Conservation (phyloP, 2,888 invertebrate genomes). For the Archaeoteleia sp. region DNA sequence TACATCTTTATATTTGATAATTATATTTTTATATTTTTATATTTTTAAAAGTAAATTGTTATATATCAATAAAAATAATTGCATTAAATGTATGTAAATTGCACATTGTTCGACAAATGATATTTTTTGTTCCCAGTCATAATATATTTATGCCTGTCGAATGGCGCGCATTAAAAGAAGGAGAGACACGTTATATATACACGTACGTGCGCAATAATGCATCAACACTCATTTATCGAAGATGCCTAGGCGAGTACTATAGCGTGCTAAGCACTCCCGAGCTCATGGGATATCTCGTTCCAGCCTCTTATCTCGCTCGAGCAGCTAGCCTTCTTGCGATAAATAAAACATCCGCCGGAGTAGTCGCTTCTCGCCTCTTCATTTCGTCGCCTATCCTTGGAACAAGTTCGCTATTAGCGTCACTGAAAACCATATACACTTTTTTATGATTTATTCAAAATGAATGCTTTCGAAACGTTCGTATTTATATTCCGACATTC, state of each 20-base stretch:
- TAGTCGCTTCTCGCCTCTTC: slow-evolving; percentile 25
- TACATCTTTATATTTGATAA: too few species aligned
- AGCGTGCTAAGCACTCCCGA: slow-evolving; percentile 20
- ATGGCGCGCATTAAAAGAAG: too few species aligned
- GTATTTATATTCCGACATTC: not conserved
- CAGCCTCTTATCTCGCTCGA: slow-evolving; percentile 40
- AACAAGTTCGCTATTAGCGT: slow-evolving; percentile 30
- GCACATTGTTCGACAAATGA: too few species aligned
- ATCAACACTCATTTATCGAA: slow-evolving; percentile 1
- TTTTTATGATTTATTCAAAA: slow-evolving; percentile 2
- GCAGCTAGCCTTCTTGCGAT: slow-evolving; percentile 33
- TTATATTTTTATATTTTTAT: too few species aligned
- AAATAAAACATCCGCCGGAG: slow-evolving; percentile 49
- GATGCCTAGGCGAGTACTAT: slow-evolving; percentile 10
- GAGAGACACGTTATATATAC: too few species aligned
- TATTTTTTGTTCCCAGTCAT: too few species aligned
- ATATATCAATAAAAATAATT: too few species aligned
- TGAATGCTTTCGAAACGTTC: not conserved
- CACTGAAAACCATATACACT: slow-evolving; percentile 13
- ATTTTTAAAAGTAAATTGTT: too few species aligned
- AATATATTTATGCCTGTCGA: too few species aligned
- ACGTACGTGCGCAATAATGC: too few species aligned
- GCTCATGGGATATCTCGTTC: slow-evolving; percentile 40
- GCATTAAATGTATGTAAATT: too few species aligned
- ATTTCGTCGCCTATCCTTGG: slow-evolving; percentile 35